A percentile compares a stretch with the other conserved stretches of the same genome.
These are phyloP conservation scores for Phalacrocorax aristotelis DNA, from an alignment of 2,113 vertebrate species.

Conservation along the genomic window DNA sequence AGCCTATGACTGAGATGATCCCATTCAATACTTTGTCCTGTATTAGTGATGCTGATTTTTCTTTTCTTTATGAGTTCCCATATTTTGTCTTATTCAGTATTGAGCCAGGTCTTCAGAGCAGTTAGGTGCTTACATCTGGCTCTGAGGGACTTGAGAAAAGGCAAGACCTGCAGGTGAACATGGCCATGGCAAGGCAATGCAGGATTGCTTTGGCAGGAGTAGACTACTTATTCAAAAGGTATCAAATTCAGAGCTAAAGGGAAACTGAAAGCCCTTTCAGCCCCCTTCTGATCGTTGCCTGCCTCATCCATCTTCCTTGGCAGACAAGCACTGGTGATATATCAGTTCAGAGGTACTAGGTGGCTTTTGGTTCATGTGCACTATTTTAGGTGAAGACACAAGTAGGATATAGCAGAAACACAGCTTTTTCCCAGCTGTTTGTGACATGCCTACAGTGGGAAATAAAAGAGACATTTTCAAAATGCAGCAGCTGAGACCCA, in stretches of 20 bases:
- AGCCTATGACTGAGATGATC: not conserved
- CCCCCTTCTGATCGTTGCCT: not conserved
- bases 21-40: not conserved
- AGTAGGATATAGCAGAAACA: not conserved
- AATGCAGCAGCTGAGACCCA: not conserved
- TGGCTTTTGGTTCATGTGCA: not conserved
- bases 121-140: not conserved
- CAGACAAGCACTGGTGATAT: too few species aligned
- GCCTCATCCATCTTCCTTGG: not conserved
- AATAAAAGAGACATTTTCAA: not conserved
- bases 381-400: not conserved
- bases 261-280: not conserved
- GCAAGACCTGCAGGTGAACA: accelerated
- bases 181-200: not conserved
- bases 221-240: not conserved
- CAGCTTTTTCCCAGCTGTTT: not conserved
- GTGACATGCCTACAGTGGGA: not conserved
- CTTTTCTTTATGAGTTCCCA: not conserved
- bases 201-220: not conserved
- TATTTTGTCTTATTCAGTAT: not conserved
- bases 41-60: not conserved
- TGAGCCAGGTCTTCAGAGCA: not conserved
- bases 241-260: not conserved
- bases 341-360: not conserved
- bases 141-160: not conserved